Evolutionary conservation across 2,888 invertebrate genomes (phyloP), one percentile per base, ranked within the genome.

Genomic region (Clivina fossor): DNA sequence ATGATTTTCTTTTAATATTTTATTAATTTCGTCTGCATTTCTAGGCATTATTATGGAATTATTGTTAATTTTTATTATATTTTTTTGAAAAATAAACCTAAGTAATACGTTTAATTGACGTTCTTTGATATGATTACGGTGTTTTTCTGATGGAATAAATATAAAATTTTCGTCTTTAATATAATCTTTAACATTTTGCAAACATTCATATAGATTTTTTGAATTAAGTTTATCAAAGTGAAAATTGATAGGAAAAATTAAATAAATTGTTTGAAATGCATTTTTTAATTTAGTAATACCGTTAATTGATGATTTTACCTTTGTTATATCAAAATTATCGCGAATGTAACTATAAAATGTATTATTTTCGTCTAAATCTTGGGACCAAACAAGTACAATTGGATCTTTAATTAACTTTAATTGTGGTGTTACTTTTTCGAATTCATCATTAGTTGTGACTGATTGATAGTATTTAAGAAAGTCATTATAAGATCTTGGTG

Each of bases 331-430:
- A 30, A 58, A 60, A 13, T 58, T 47, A 5, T 46, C n/a, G n/a
- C 48, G 4, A 1, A 56, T 8, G 16, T 48, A 56, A 24, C 33
- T 20, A 26, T 44, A 58, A 16, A 46, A 58, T 19, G 13, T 33
- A 35, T 59, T 58, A 24, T 16, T 41, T 57, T 59, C 57, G 15
- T 61, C 47, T 13, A 55, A 20, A 44, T 61, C 59, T 57, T 55
- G 43, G 11, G 59, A 59, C 59, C 59, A 61, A 24, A 58, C 22
- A 3, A 59, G 13, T 1, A 61, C 56, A 3, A 59, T 22, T 8
- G 43, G 50, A 13, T 56, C 28, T 26, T 40, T 50, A 28, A 61
- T 49, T 54, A 51, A 57, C 19, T 20, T 7, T 26, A 58, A 19
- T 1, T 49, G 48, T 13, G 3, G 13, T 26, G 46, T 55, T 8